These are phyloP conservation scores for Diorhabda elongata DNA, from an alignment of 1,140 invertebrate genomes.

Conservation along the genomic window DNA sequence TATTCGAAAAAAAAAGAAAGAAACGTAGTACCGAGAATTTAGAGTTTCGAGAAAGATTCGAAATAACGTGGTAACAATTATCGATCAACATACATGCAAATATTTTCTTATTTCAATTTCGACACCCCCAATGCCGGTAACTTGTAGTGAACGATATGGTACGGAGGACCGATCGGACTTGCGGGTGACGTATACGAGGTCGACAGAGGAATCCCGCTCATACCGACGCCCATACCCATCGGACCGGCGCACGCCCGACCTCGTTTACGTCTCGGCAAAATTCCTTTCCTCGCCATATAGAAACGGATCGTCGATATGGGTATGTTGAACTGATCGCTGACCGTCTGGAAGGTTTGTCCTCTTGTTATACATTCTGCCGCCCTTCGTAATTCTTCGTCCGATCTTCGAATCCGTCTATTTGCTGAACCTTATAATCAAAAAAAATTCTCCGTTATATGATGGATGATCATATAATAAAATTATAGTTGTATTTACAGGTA, in stretches of 20 bases:
- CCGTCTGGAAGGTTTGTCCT: constrained; percentile 76
- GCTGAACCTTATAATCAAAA: constrained; percentile 34
- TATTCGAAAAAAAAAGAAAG: too few species aligned
- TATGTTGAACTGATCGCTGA: constrained; percentile 78
- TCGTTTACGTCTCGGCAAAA: constrained; percentile 67
- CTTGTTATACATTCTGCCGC: constrained; percentile 75
- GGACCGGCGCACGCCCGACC: constrained; percentile 53
- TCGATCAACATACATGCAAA: constrained; percentile 3
- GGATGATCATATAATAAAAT: too few species aligned
- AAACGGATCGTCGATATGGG: constrained; percentile 80
- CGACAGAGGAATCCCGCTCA: constrained; percentile 37
- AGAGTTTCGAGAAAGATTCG: too few species aligned
- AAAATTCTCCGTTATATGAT: neutral
- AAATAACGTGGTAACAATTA: too few species aligned
- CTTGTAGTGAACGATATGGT: constrained; percentile 71
- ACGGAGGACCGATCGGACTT: constrained; percentile 61
- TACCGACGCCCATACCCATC: constrained; percentile 22
- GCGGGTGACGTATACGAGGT: constrained; percentile 45
- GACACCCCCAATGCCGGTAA: constrained; percentile 54
- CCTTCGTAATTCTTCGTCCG: constrained; percentile 69
- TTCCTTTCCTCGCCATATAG: constrained; percentile 78
- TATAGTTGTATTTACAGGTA: neutral
- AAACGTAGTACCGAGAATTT: too few species aligned
- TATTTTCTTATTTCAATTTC: constrained; percentile 41
- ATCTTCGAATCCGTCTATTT: constrained; percentile 54